A percentile compares a stretch with the other conserved stretches of the same genome.
Evolutionary conservation across 2,113 vertebrate species (phyloP).

Genomic region (Apeltes quadracus): DNA sequence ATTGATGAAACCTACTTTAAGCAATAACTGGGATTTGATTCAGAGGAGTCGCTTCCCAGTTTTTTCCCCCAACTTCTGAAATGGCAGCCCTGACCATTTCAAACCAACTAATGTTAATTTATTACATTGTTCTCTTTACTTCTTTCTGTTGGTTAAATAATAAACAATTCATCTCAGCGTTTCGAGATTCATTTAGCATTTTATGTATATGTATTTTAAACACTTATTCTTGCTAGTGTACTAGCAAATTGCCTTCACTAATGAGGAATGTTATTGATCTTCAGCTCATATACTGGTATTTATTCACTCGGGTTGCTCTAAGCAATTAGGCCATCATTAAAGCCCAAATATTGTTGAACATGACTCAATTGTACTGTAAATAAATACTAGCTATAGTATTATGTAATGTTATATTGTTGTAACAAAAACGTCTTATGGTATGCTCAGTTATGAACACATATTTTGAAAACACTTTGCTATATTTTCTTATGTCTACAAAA

Average conservation of each 20-base stretch:
- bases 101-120: slow-evolving; percentile 1
- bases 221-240: too few relatives aligned
- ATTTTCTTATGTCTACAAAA: too few relatives aligned
- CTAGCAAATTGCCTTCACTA: not conserved
- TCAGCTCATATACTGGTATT: not conserved
- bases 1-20: not conserved
- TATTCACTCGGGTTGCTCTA: too few relatives aligned
- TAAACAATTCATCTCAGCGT: not conserved
- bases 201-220: too few relatives aligned
- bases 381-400: too few relatives aligned
- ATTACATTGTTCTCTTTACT: slow-evolving; percentile 26
- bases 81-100: slow-evolving; percentile 4
- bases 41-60: not conserved
- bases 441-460: too few relatives aligned
- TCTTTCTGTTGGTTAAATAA: not conserved
- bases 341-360: too few relatives aligned
- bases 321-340: too few relatives aligned
- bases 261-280: not conserved
- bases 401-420: too few relatives aligned
- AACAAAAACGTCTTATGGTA: too few relatives aligned
- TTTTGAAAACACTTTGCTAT: too few relatives aligned
- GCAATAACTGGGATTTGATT: not conserved
- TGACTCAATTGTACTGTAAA: too few relatives aligned
- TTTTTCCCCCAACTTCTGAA: not conserved
- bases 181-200: not conserved